Percentiles rank a stretch among this genome's conserved stretches.
Conservation (phyloP, 2,113 vertebrate genomes). For the Henicopernis longicauda region DNA sequence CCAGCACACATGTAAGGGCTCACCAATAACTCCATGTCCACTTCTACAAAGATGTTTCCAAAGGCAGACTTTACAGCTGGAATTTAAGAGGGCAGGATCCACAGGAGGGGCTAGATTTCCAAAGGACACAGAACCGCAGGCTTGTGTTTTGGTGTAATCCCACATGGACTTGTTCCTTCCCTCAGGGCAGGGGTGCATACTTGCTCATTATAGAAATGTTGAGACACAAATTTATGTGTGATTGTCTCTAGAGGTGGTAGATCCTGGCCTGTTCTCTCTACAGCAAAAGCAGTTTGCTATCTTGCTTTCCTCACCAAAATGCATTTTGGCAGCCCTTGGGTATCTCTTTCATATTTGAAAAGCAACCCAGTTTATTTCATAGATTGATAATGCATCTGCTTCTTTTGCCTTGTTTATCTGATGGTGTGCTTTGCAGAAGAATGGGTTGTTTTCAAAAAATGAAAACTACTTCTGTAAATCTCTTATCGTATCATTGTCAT, state of each 20-base stretch:
- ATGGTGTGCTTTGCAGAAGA: not conserved
- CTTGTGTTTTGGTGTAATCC: not conserved
- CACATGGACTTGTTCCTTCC: not conserved
- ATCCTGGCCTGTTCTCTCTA: not conserved
- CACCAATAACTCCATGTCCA: not conserved
- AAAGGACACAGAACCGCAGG: not conserved
- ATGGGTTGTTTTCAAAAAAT: not conserved
- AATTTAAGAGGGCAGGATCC: not conserved
- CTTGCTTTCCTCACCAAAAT: not conserved
- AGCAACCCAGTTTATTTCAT: not conserved
- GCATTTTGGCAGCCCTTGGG: not conserved
- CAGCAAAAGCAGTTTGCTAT: not conserved
- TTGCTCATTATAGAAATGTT: not conserved
- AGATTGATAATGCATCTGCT: not conserved
- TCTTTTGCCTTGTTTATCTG: not conserved
- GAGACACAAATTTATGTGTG: not conserved
- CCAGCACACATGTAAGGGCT: accelerated
- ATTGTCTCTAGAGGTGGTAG: not conserved
- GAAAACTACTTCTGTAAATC: not conserved
- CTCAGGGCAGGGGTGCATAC: not conserved
- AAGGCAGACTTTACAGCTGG: not conserved
- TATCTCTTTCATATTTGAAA: not conserved
- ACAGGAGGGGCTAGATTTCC: not conserved
- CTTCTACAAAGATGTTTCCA: not conserved
- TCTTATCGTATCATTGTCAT: not conserved